Conservation (phyloP, 2,888 invertebrate species). For the Mystacides longicornis region DNA sequence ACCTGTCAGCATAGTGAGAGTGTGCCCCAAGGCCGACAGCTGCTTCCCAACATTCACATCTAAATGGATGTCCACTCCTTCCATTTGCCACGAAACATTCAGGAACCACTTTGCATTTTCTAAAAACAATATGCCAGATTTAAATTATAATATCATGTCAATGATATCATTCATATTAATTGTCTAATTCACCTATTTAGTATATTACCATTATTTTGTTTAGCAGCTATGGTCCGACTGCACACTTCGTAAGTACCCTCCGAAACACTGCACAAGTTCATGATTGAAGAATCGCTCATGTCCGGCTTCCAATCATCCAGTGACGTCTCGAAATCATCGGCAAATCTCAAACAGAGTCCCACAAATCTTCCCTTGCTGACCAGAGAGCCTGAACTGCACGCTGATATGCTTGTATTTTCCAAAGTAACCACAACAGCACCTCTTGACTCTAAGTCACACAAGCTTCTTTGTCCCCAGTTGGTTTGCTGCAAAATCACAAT, state of each 20-base stretch:
- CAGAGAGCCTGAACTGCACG: constrained; percentile 91
- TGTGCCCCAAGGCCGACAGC: constrained; percentile 87
- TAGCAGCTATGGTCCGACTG: constrained; percentile 83
- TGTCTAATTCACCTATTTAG: neutral
- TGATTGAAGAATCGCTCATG: constrained; percentile 64
- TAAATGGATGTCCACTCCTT: constrained; percentile 94
- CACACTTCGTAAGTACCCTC: constrained; percentile 98
- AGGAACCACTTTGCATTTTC: constrained; percentile 97
- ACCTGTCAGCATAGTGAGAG: constrained; percentile 90
- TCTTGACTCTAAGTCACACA: constrained; percentile 69
- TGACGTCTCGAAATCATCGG: constrained; percentile 94
- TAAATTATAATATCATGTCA: neutral
- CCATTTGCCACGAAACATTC: constrained; percentile 99
- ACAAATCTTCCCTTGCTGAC: constrained; percentile 90
- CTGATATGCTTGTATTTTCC: constrained; percentile 89
- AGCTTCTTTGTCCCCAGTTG: constrained; percentile 57
- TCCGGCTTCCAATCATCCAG: constrained; percentile 97
- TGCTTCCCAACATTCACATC: constrained; percentile 96
- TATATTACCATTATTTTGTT: constrained; percentile 60
- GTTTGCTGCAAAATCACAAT: constrained; percentile 34
- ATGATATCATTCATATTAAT: neutral
- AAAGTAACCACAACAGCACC: constrained; percentile 94
- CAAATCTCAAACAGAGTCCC: constrained; percentile 88
- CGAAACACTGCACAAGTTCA: constrained; percentile 95
- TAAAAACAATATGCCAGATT: constrained; percentile 27